A percentile compares a stretch with the other conserved stretches of the same genome.
These are phyloP conservation scores for Astropecten irregularis DNA, from an alignment of 53 echinoderm and acorn worm species.

Conservation along the genomic window DNA sequence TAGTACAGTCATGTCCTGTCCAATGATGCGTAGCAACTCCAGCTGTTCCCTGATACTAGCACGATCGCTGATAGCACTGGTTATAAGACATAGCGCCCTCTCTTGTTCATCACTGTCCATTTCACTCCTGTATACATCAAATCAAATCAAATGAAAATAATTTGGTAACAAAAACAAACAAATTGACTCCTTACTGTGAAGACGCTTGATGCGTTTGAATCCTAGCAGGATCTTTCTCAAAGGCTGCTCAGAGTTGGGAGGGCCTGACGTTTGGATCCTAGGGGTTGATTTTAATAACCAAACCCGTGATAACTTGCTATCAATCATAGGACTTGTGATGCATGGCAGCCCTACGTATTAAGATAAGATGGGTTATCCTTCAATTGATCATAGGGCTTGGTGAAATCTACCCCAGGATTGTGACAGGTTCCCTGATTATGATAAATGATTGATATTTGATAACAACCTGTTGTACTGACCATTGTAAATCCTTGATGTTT, in stretches of 20 bases:
- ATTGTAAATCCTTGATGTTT: constrained; percentile 4
- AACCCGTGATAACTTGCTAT: too few relatives aligned
- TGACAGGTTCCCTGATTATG: too few relatives aligned
- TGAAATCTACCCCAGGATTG: too few relatives aligned
- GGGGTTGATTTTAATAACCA: too few relatives aligned
- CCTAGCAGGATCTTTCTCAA: too few relatives aligned
- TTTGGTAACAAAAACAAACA: background rate
- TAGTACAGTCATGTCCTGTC: constrained; percentile 50
- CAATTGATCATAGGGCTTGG: too few relatives aligned
- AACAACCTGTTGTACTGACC: background rate
- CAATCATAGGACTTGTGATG: too few relatives aligned
- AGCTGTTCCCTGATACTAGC: constrained; percentile 60
- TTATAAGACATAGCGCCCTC: constrained; percentile 36
- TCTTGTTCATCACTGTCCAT: constrained; percentile 42
- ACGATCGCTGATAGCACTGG: constrained; percentile 31
- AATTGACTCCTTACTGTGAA: background rate
- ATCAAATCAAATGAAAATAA: background rate
- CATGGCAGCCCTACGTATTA: too few relatives aligned
- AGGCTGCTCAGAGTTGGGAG: too few relatives aligned
- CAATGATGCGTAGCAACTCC: constrained; percentile 63
- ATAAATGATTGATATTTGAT: too few relatives aligned
- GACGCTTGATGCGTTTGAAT: background rate
- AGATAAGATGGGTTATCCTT: too few relatives aligned
- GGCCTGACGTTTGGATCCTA: too few relatives aligned
- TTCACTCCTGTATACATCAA: constrained; percentile 49